Evolutionary conservation across 2,888 invertebrate species (phyloP), one percentile per base, ranked within the genome.

Genomic region (Ecdyonurus torrentis): DNA sequence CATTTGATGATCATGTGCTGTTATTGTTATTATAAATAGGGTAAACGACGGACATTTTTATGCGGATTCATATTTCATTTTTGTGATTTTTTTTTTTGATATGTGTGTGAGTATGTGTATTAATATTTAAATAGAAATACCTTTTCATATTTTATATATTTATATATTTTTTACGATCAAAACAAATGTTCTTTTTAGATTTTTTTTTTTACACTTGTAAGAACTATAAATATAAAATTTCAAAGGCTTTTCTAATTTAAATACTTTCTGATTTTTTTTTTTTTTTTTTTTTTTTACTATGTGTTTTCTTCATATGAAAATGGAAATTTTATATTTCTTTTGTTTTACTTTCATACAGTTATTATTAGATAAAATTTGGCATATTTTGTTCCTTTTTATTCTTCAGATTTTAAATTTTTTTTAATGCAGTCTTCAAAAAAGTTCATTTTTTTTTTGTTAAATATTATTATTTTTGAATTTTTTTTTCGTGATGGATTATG

Each of bases 291-390:
- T 10, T 37, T 10, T 37, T 5, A 10, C 7, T 37, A 15, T 37
- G 37, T 10, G 37, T 37, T 66, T 64, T 15, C 23, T 25, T 25
- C 19, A 65, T 65, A 66, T 65, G 65, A 63, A 65, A 67, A 66
- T 66, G 65, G 65, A 65, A 67, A 67, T 67, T 66, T 65, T 61
- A 65, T n/a, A n/a, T n/a, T n/a, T n/a, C n/a, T n/a, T n/a, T n/a
- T n/a, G n/a, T n/a, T n/a, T n/a, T n/a, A n/a, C n/a, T n/a, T n/a
- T n/a, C n/a, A n/a, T 37, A 10, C 37, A 37, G 37, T 37, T 37
- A 10, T 37, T 37, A 37, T 10, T 5, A 5, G 15, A 37, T 37
- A 15, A 37, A 15, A 37, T 37, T 37, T 37, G 37, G 37, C 37
- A 15, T 37, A 37, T 37, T 37, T 37, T 37, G 5, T 37, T 37